A percentile compares a stretch with the other conserved stretches of the same genome.
Evolutionary conservation across 2,797 vertebrate species (phyloP).

Genomic region (Trachops cirrhosus): DNA sequence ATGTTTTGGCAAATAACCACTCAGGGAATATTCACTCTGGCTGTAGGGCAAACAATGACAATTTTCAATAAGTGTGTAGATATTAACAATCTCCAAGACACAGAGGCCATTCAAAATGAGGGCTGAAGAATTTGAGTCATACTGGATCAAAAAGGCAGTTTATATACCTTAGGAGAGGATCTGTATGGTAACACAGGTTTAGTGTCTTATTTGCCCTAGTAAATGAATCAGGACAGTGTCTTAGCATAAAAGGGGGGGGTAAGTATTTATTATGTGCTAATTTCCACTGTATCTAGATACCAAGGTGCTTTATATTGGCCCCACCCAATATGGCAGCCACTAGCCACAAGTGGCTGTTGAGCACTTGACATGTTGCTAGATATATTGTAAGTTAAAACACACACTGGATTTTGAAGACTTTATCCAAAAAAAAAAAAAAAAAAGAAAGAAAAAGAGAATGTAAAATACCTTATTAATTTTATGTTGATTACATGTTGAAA

Average conservation of each 20-base stretch:
- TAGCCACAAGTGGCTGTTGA: background rate
- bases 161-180: background rate
- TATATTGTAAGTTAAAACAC: background rate
- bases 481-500: constrained; percentile 24
- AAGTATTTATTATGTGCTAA: background rate
- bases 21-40: background rate
- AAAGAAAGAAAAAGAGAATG: background rate
- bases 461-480: constrained; percentile 9
- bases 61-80: constrained; percentile 6
- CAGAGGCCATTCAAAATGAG: constrained; percentile 8
- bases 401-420: background rate
- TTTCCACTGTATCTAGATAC: background rate
- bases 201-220: background rate
- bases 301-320: background rate
- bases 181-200: background rate
- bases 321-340: background rate
- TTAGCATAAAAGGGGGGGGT: background rate
- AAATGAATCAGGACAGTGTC: background rate
- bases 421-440: background rate
- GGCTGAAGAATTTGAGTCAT: constrained; percentile 1
- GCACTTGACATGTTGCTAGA: background rate
- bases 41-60: constrained; percentile 17
- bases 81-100: background rate
- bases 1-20: constrained; percentile 39
- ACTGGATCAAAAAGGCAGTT: background rate